These are phyloP conservation scores for Galerucella pusilla DNA, from an alignment of 2,888 invertebrate genomes.

Conservation along the genomic window DNA sequence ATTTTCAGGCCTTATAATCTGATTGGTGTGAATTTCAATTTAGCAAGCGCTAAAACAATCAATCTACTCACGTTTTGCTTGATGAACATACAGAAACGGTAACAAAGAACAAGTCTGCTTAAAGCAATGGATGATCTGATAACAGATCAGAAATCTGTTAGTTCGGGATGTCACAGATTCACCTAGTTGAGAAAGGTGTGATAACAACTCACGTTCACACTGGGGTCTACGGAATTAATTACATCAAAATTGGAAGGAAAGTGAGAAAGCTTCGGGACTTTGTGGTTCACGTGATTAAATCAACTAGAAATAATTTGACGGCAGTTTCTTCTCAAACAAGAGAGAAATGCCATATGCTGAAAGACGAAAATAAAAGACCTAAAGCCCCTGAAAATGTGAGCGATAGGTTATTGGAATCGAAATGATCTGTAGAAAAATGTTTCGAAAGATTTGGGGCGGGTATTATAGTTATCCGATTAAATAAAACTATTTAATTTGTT, in stretches of 20 bases:
- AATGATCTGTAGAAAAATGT: no score
- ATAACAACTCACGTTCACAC: constrained; percentile 30
- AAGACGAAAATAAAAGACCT: not conserved
- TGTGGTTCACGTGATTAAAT: constrained; percentile 34
- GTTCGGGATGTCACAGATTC: constrained; percentile 2
- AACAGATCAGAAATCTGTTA: constrained; percentile 6
- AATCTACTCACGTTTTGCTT: no score
- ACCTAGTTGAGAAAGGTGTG: constrained; percentile 25
- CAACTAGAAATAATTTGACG: constrained; percentile 28
- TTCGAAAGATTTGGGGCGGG: no score
- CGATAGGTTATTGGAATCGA: no score
- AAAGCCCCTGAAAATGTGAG: no score
- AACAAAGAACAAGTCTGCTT: not conserved
- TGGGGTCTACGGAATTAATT: constrained; percentile 28
- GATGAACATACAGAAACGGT: not conserved
- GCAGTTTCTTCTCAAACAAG: constrained; percentile 22
- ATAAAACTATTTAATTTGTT: no score
- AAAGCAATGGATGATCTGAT: not conserved
- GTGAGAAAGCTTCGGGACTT: constrained; percentile 33
- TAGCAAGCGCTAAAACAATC: no score
- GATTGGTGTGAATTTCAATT: no score
- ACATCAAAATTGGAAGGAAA: constrained; percentile 28
- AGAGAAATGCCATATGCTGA: not conserved
- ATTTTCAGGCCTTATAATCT: no score
- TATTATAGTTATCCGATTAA: no score